Conservation (phyloP, 2,113 vertebrate species). For the Crotalus horridus region DNA sequence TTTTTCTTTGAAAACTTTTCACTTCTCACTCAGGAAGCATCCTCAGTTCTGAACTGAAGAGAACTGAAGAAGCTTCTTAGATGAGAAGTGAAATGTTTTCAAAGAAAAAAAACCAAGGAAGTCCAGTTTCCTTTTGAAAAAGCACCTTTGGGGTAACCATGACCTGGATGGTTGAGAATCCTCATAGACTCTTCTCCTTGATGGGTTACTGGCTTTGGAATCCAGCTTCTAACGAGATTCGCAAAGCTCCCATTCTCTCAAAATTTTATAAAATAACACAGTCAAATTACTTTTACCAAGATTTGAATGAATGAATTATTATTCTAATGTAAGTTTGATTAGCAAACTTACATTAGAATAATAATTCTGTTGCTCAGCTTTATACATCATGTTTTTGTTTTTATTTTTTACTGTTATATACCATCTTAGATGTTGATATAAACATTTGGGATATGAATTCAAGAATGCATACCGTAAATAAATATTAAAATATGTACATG, state of each 20-base stretch:
- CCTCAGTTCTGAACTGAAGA: not conserved
- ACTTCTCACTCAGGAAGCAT: not conserved
- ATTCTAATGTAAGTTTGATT: not conserved
- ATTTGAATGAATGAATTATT: not conserved
- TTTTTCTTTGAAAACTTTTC: too few relatives aligned
- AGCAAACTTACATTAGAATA: too few relatives aligned
- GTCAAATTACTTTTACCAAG: not conserved
- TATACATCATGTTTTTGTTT: not conserved
- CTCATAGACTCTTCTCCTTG: not conserved
- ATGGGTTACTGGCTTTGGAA: not conserved
- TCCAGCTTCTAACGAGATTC: not conserved
- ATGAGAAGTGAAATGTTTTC: not conserved
- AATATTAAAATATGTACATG: not conserved
- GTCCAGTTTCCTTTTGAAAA: not conserved
- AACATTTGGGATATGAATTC: not conserved
- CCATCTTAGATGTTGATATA: not conserved
- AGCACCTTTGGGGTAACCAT: not conserved
- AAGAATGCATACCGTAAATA: not conserved
- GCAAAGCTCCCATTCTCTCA: not conserved
- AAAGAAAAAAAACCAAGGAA: not conserved
- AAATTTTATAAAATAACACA: not conserved
- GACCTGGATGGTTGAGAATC: not conserved
- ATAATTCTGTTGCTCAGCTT: not conserved
- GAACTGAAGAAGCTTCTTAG: not conserved
- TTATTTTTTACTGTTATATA: not conserved